phyloP scores from a whole-genome alignment of 1,140 invertebrate species.

The Drosophila watanabei region DNA sequence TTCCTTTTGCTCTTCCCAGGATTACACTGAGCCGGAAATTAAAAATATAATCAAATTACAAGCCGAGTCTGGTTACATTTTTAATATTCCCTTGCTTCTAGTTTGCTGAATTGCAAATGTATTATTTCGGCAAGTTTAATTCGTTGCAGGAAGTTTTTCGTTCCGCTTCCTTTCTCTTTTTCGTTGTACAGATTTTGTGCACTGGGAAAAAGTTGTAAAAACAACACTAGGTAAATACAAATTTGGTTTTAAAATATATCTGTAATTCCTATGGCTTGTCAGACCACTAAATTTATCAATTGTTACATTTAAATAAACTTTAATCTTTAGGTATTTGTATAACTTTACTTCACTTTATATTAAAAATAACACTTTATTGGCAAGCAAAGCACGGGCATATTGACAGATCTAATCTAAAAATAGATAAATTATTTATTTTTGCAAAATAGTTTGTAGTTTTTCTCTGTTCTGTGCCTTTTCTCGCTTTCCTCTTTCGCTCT shows the following conservation, averaged over 20 bases:
- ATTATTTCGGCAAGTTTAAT: conserved; percentile 39
- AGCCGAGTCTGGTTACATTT: conserved; percentile 1
- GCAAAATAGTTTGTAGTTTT: conserved; percentile 10
- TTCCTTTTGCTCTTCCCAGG: conserved; percentile 4
- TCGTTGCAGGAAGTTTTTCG: conserved; percentile 20
- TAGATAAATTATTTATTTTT: conserved; percentile 15
- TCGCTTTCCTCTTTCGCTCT: conserved; percentile 15
- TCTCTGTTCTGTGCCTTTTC: conserved; percentile 15
- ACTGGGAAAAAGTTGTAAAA: neutral
- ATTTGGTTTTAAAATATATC: neutral
- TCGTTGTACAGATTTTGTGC: conserved; percentile 13
- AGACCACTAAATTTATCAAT: neutral
- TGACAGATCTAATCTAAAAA: conserved; percentile 6
- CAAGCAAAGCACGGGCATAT: neutral
- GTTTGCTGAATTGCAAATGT: conserved; percentile 46
- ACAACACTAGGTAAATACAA: neutral
- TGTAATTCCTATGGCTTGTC: neutral
- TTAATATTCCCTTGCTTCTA: conserved; percentile 10
- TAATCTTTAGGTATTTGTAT: neutral
- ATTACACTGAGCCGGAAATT: conserved; percentile 1
- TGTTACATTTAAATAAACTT: neutral
- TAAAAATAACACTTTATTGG: neutral
- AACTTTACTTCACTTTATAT: neutral
- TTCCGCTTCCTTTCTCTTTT: conserved; percentile 4
- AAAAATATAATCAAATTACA: conserved; percentile 40